Conservation (phyloP, 2,888 invertebrate genomes). For the Pandemis cinnamomeana region DNA sequence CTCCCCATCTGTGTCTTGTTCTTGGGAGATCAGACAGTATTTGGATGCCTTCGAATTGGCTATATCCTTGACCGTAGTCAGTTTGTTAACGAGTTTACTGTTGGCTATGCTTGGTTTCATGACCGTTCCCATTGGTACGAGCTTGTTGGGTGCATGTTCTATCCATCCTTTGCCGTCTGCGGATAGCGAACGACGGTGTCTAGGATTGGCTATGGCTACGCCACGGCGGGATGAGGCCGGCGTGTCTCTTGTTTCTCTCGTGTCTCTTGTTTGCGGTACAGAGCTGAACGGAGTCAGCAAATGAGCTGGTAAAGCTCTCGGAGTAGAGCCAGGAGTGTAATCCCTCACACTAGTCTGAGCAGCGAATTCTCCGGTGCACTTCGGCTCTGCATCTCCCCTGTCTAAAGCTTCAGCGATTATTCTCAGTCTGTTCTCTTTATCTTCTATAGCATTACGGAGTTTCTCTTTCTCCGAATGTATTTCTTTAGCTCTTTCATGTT, state of each 20-base stretch:
- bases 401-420: conserved; percentile 75
- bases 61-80: conserved; percentile 91
- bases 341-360: conserved; percentile 71
- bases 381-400: conserved; percentile 60
- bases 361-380: conserved; percentile 62
- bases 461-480: conserved; percentile 75
- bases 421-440: conserved; percentile 76
- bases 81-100: conserved; percentile 92
- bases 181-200: conserved; percentile 92
- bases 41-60: conserved; percentile 89
- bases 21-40: conserved; percentile 97
- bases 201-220: conserved; percentile 87
- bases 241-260: conserved; percentile 60
- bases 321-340: conserved; percentile 77
- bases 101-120: conserved; percentile 93
- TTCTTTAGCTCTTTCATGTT: conserved; percentile 91
- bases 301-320: conserved; percentile 76
- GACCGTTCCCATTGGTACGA: conserved; percentile 94
- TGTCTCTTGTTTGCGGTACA: conserved; percentile 57
- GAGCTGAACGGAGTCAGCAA: conserved; percentile 75
- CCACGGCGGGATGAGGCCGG: conserved; percentile 82
- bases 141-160: conserved; percentile 92
- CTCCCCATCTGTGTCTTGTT: conserved; percentile 95
- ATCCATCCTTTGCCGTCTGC: conserved; percentile 92
- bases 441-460: conserved; percentile 68